These are phyloP conservation scores for Nasonia longicornis DNA, from an alignment of 1,140 invertebrate genomes.

Conservation along the genomic window DNA sequence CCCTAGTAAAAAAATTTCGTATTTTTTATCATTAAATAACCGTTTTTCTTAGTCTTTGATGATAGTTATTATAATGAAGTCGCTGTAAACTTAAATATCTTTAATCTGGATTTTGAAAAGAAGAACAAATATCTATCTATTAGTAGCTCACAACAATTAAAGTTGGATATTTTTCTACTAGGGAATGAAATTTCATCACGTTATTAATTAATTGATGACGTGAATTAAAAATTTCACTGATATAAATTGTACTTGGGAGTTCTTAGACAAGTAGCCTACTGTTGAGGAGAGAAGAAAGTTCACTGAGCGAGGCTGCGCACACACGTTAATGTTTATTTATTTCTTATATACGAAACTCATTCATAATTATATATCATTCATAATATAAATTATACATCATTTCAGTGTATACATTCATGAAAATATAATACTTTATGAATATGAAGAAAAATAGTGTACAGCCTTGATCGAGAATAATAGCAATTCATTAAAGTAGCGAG, in stretches of 20 bases:
- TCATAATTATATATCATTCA: not conserved
- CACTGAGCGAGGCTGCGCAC: not conserved
- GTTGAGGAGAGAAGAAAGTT: slow-evolving; percentile 1
- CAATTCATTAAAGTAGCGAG: slow-evolving; percentile 24
- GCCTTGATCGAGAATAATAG: slow-evolving; percentile 24
- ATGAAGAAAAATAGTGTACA: slow-evolving; percentile 42
- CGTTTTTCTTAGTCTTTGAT: not conserved
- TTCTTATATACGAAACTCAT: not conserved
- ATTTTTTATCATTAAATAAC: slow-evolving; percentile 1
- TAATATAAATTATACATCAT: not conserved
- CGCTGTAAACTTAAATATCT: not conserved
- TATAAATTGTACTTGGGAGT: slow-evolving; percentile 14
- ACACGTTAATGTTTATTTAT: not conserved
- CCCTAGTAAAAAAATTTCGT: slow-evolving; percentile 27
- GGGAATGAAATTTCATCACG: slow-evolving; percentile 32
- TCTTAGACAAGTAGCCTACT: not conserved
- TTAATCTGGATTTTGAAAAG: not conserved
- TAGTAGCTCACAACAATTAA: slow-evolving; percentile 19
- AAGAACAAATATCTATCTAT: not conserved
- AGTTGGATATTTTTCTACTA: slow-evolving; percentile 44
- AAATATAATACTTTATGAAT: slow-evolving; percentile 8
- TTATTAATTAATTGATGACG: not conserved
- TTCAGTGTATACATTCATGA: not conserved
- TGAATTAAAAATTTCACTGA: slow-evolving; percentile 16
- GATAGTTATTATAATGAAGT: not conserved